Conservation (phyloP, 2,888 invertebrate genomes). For the Brachyopa scutellaris region DNA sequence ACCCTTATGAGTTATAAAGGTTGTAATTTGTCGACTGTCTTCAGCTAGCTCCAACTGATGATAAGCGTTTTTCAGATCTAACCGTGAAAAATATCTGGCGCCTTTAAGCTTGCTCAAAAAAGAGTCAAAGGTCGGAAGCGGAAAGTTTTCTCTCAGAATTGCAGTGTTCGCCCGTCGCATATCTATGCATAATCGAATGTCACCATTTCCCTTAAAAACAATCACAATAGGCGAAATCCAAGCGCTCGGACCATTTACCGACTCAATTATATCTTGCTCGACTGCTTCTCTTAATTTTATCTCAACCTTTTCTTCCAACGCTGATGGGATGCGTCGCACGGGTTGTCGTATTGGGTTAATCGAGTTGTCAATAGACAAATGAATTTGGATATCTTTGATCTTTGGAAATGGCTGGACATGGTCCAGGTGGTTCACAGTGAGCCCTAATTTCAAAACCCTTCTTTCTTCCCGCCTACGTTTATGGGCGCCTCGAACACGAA, state of each 20-base stretch:
- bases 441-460: neutral
- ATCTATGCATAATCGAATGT: slow-evolving; percentile 7
- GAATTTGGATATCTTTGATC: slow-evolving; percentile 13
- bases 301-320: no score
- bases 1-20: slow-evolving; percentile 69
- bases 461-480: neutral
- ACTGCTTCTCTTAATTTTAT: no score
- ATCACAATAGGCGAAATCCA: neutral
- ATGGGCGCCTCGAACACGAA: neutral
- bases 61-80: slow-evolving; percentile 74
- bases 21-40: slow-evolving; percentile 63
- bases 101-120: neutral
- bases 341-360: neutral
- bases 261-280: neutral
- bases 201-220: neutral
- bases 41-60: slow-evolving; percentile 73
- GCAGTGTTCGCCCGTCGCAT: slow-evolving; percentile 4
- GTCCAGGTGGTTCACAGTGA: neutral
- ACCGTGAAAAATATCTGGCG: slow-evolving; percentile 73
- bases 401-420: neutral
- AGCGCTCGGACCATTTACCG: neutral
- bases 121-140: neutral
- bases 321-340: no score
- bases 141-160: slow-evolving; percentile 6
- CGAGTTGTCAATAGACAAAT: neutral